Base-by-base conservation (phyloP, 2,888 invertebrate genomes). In the Lithosia quadra region DNA sequence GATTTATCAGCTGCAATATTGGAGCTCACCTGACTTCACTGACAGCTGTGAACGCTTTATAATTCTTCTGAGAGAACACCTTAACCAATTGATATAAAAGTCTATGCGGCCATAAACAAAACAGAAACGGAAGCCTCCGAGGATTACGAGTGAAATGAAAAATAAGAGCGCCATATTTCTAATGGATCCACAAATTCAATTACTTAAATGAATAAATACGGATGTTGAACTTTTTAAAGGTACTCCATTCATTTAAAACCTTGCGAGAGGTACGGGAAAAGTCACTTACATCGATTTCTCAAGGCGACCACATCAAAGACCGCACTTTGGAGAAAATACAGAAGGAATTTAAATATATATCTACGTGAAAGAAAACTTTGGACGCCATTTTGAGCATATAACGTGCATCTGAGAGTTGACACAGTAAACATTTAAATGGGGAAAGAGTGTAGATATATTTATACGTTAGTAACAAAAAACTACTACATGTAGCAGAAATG, bases 171-270 rank as follows among this genome's bases (percentile, higher is more conserved):
- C 71, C 72, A 79, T 80, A 77, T 79, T 86, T 83, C 79, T 79
- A 71, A 74, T 79, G 81, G 75, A 81, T 79, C 78, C 79, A 80
- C 80, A 84, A 85, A 88, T 84, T 88, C 86, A 84, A 87, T 90
- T 88, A 88, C 80, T 77, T 75, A 85, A 87, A 87, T 86, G 84
- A 88, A 85, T 87, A 87, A 88, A 87, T 83, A 86, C 80, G 73
- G 74, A 71, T 75, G 73, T 77, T 77, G 75, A 82, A 80, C 74
- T 83, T 87, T 84, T 79, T 74, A 80, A 75, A 65, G 76, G 70
- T 18, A 69, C 68, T 65, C 75, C 72, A 81, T 85, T 80, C 80
- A 80, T 81, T 84, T 83, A 80, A 82, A 75, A 85, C 73, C 75
- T 59, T 69, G 64, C 59, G 60, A 67, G 74, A 69, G 74, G 66